Base-by-base conservation (phyloP, 2,113 vertebrate species). In the Lasiurus cinereus region DNA sequence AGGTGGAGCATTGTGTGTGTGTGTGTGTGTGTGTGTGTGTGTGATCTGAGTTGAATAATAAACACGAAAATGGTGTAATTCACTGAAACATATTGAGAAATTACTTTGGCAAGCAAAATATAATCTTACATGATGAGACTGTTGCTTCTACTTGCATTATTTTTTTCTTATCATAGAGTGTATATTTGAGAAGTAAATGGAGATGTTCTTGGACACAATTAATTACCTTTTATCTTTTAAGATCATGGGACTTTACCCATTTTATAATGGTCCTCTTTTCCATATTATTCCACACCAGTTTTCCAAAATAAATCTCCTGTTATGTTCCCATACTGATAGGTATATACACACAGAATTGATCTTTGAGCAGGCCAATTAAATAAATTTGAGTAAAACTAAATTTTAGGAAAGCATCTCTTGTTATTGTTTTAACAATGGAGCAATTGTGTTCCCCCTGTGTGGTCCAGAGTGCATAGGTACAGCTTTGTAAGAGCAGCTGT, bases 401-500 rank as follows among this genome's bases (percentile, higher is more conserved):
- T 77, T 73, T 73, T 48, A 74, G 33, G 76, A 70, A 96, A 94
- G 31, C 27, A 15, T 79, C 89, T 97, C 83, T 97, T 83, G 66
- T 59, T 86, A 84, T 84, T 83, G 50, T 97, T 97, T 94, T 83
- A 94, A 70, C 50, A 92, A 77, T 56, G 0, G 3, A 93, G 83
- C 10, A 52, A 39, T 77, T 93, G 83, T 52, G 59, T 64, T 98
- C 96, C 94, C 93, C 76, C 73, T 98, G 98, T 98, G 98, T 98
- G 98, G 98, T 97, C 98, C 89, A 3, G 24, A 86, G 91, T 29
- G 93, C 94, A 59, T 94, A 98, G 98, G 98, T 97, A 93, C n/a
- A 90, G 96, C 92, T 94, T 9, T 52, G 89, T 76, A 85, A 80
- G 0, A 96, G 93, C 98, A 98, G 98, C 98, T 98, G 98, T 98